Evolutionary conservation across 2,797 vertebrate species (phyloP), one percentile per base, ranked within the genome.

Genomic region (Microcaecilia unicolor): DNA sequence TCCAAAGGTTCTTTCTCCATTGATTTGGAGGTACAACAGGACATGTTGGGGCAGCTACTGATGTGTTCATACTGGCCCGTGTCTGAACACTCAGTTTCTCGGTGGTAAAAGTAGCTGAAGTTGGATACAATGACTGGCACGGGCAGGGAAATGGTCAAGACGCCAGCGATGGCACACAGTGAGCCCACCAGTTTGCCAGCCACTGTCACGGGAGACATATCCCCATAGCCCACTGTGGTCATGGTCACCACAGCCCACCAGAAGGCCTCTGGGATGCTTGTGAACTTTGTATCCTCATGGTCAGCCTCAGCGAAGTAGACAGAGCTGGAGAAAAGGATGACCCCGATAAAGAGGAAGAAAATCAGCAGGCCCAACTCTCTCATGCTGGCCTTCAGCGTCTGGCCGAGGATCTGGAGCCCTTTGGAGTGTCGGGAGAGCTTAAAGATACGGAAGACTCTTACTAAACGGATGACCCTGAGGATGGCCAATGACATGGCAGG

Each of bases 191-290:
- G 72, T 72, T 93, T 93, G 13, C 92, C 92, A 1, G 85, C 91
- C 1, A 91, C 83, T 0, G 92, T 95, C 60, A 72, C 75, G 0
- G 92, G 92, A 15, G 70, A 89, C 92, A 95, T 95, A 75, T 97
- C 93, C 1, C 92, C 93, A 1, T 97, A 97, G 24, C 93, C 93
- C 1, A 97, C 93, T 0, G 93, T 97, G 0, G 93, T 97, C 93
- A 97, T 97, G 45, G 90, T 85, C 7, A 97, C 93, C 54, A 97
- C 91, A 0, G 93, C 93, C 93, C 93, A 97, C 93, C 93, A 97
- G 64, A 97, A 97, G 1, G 93, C 85, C 45, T 91, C 85, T 0
- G 93, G 93, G 78, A 97, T 96, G 78, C 92, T 96, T 51, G 87
- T 92, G 73, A 96, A 96, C 3, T 70, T 38, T 1, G 91, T 86